A percentile compares a stretch with the other conserved stretches of the same genome.
Evolutionary conservation across 2,113 vertebrate genomes (phyloP).

Genomic region (Pogona vitticeps): DNA sequence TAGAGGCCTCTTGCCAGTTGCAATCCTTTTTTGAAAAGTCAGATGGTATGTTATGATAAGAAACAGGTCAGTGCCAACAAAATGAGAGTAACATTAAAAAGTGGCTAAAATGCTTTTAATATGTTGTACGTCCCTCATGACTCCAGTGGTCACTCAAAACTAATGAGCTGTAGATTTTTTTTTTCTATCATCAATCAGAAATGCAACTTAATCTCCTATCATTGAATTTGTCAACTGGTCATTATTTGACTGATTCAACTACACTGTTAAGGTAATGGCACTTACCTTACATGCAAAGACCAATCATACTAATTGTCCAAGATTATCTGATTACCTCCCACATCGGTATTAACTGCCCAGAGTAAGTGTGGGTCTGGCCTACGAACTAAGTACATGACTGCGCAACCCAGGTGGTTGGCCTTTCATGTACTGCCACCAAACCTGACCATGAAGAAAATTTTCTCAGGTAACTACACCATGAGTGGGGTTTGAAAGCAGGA

Average conservation of each 20-base stretch:
- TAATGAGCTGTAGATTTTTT: not conserved
- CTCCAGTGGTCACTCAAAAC: not conserved
- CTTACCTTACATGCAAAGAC: not conserved
- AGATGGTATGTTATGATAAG: conserved; percentile 47
- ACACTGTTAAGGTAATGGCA: not conserved
- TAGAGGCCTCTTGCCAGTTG: conserved; percentile 56
- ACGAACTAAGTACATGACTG: not conserved
- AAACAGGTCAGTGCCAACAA: conserved; percentile 42
- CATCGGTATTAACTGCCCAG: not conserved
- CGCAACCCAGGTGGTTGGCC: not conserved
- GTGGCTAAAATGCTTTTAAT: not conserved
- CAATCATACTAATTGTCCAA: not conserved
- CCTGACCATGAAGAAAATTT: not conserved
- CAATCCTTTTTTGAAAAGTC: conserved; percentile 41
- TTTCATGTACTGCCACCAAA: not conserved
- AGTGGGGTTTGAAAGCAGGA: too few relatives aligned
- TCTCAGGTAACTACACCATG: too few relatives aligned
- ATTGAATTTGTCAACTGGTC: not conserved
- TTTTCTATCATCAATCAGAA: not conserved
- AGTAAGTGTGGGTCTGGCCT: not conserved
- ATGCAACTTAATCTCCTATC: not conserved
- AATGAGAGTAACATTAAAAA: conserved; percentile 26
- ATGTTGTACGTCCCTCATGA: not conserved
- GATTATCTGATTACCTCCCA: not conserved
- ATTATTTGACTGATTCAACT: not conserved